Conservation (phyloP, 2,888 invertebrate genomes). For the Ochropacha duplaris region DNA sequence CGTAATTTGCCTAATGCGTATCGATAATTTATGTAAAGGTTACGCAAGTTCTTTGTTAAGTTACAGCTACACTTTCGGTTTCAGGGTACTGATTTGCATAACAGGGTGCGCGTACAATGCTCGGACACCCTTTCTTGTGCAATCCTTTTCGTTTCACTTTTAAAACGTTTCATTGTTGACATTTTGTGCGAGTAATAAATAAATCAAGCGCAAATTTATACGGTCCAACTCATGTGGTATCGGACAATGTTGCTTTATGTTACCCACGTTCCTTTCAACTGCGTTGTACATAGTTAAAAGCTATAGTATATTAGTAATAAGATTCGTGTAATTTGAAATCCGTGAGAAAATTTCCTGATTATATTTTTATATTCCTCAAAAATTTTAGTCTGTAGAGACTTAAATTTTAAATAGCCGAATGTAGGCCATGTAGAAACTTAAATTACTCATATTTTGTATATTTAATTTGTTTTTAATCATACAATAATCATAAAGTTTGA, state of each 20-base stretch:
- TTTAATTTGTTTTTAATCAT: constrained; percentile 70
- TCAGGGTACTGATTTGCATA: constrained; percentile 80
- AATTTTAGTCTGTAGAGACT: too few species aligned
- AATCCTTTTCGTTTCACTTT: constrained; percentile 79
- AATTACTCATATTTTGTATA: constrained; percentile 44
- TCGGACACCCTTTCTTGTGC: constrained; percentile 66
- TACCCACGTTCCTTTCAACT: constrained; percentile 21
- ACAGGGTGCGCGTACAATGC: constrained; percentile 68
- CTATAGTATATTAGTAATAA: not conserved
- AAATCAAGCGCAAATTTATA: constrained; percentile 76
- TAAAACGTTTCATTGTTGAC: constrained; percentile 76
- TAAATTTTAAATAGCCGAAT: constrained; percentile 2
- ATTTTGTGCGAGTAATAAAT: constrained; percentile 77
- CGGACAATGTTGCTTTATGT: constrained; percentile 58
- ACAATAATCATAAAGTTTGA: constrained; percentile 72
- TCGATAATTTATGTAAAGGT: constrained; percentile 78
- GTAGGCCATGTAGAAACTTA: constrained; percentile 17
- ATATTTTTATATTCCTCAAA: too few species aligned
- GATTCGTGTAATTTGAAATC: constrained; percentile 3
- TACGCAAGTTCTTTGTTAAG: constrained; percentile 66
- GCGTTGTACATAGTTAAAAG: not conserved
- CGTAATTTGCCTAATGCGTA: constrained; percentile 75
- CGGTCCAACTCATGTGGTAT: constrained; percentile 58
- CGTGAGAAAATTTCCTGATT: constrained; percentile 39
- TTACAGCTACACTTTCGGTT: constrained; percentile 70